Evolutionary conservation across 2,888 invertebrate species (phyloP), one percentile per base, ranked within the genome.

Genomic region (Elegia similella): DNA sequence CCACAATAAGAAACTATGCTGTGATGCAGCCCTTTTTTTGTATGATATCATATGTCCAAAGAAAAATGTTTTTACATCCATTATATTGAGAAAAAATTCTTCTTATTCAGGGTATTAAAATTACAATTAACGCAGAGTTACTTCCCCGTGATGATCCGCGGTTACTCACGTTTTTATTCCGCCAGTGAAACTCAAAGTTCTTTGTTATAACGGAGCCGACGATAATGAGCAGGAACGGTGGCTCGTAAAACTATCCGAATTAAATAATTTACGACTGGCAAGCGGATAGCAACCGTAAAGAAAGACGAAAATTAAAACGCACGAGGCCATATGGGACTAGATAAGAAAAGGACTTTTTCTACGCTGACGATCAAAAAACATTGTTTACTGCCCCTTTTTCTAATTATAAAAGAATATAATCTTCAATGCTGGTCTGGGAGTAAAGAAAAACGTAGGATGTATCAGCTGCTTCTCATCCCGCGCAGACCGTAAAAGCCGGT

Each of bases 171-270:
- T n/a, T 38, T 38, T 38, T 38, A 38, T 38, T n/a, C 12, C 38
- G 5, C 38, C 6, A n/a, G n/a, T 38, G 12, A 38, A 38, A 38
- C 38, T 38, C 34, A 1, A 38, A 38, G 38, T 38, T 38, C 38
- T 38, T 38, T 38, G 38, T 38, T 38, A 38, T 38, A 38, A 38
- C 10, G 38, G 12, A 38, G 12, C 5, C 34, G 16, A 44, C 6
- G 15, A 48, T 48, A 48, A 48, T 48, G 30, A 30, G 13, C 48
- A 48, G 30, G 30, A 48, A 48, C 13, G 17, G 48, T 7, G 13
- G 47, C 13, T 48, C 30, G 32, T 48, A 48, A 48, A 48, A 48
- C 48, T 48, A 48, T 48, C 48, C 48, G 30, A 48, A 48, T 48
- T 48, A 48, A 48, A 48, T 48, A 48, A 48, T 48, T 48, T 48